Conservation (phyloP, 1,140 invertebrate species). For the Diorhabda elongata region DNA sequence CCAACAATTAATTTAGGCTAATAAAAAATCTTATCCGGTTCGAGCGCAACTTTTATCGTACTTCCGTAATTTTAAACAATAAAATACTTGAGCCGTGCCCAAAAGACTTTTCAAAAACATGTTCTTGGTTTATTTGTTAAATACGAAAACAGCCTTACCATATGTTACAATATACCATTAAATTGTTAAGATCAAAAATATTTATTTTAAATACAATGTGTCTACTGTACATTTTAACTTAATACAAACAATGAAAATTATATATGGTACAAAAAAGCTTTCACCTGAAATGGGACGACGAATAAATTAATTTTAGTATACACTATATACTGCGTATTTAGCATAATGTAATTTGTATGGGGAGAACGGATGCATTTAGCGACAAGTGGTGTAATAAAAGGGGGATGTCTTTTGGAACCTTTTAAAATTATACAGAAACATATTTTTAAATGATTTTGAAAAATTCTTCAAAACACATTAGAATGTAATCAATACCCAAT, state of each 20-base stretch:
- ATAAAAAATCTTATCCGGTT: not conserved
- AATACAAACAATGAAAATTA: slow-evolving; percentile 31
- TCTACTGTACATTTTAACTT: slow-evolving; percentile 37
- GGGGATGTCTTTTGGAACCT: not conserved
- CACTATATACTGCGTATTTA: slow-evolving; percentile 28
- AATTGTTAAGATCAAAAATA: slow-evolving; percentile 26
- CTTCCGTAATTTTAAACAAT: slow-evolving; percentile 29
- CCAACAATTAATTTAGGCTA: too few relatives aligned
- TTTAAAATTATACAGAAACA: not conserved
- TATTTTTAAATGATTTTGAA: too few relatives aligned
- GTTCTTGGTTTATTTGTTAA: slow-evolving; percentile 28
- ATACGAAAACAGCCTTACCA: slow-evolving; percentile 39
- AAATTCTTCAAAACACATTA: too few relatives aligned
- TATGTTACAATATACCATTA: slow-evolving; percentile 43
- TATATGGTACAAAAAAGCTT: slow-evolving; percentile 32
- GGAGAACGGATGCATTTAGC: not conserved
- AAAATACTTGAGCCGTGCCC: slow-evolving; percentile 35
- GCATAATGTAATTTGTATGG: slow-evolving; percentile 13
- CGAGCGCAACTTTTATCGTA: not conserved
- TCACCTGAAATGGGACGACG: slow-evolving; percentile 26
- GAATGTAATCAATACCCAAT: too few relatives aligned
- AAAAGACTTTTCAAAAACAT: slow-evolving; percentile 30
- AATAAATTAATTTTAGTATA: slow-evolving; percentile 31
- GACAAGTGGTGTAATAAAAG: not conserved
- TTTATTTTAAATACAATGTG: slow-evolving; percentile 33